Evolutionary conservation across 2,888 invertebrate genomes (phyloP).

Genomic region (Drosophila recens): DNA sequence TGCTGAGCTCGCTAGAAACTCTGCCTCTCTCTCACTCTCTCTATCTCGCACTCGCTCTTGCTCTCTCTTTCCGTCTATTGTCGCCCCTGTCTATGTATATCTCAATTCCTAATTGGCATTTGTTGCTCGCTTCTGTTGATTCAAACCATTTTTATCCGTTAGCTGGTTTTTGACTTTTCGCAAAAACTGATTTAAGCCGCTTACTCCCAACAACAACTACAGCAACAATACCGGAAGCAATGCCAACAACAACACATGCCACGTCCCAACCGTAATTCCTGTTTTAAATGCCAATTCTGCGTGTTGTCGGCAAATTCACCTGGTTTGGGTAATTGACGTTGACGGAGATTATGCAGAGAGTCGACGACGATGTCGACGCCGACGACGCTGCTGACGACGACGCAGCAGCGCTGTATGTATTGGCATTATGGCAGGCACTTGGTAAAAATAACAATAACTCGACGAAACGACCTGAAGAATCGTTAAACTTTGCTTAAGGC

Average conservation of each 20-base stretch:
- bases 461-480: background rate
- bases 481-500: background rate
- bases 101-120: conserved; percentile 26
- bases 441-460: conserved; percentile 17
- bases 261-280: conserved; percentile 18
- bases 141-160: conserved; percentile 32
- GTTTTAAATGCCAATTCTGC: conserved; percentile 56
- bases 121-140: conserved; percentile 32
- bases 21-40: background rate
- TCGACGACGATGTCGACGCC: background rate
- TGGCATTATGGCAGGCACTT: conserved; percentile 20
- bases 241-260: conserved; percentile 9
- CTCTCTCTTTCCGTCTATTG: background rate
- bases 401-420: conserved; percentile 5
- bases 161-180: conserved; percentile 58
- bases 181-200: conserved; percentile 77
- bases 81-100: conserved; percentile 13
- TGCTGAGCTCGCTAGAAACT: conserved; percentile 55
- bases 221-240: background rate
- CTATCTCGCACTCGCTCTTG: background rate
- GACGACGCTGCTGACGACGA: background rate
- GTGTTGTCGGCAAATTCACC: conserved; percentile 29
- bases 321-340: conserved; percentile 79
- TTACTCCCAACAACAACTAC: conserved; percentile 51
- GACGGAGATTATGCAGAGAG: conserved; percentile 67